phyloP scores from a whole-genome alignment of 2,797 vertebrate species.

The Cirrhinus molitorella region DNA sequence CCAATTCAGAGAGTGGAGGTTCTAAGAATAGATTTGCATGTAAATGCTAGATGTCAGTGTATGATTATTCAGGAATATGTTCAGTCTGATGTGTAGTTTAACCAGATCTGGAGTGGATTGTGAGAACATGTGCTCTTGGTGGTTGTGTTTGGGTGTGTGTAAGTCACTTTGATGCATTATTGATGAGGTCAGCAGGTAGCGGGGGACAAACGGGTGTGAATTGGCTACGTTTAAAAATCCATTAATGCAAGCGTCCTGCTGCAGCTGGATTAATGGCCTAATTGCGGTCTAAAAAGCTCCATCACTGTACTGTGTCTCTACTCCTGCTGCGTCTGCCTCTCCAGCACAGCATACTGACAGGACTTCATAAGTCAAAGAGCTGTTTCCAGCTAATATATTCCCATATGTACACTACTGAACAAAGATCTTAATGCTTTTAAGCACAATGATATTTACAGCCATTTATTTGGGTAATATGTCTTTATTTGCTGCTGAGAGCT shows the following conservation, averaged over 20 bases:
- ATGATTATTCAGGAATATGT: neutral
- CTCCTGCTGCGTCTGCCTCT: neutral
- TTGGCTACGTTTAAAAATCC: conserved; percentile 28
- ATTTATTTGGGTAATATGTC: neutral
- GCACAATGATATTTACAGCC: neutral
- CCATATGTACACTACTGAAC: neutral
- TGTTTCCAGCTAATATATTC: neutral
- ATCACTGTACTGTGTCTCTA: neutral
- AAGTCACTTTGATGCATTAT: conserved; percentile 51
- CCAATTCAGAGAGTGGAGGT: neutral
- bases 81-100: neutral
- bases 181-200: conserved; percentile 46
- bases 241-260: conserved; percentile 20
- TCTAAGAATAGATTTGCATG: too few species aligned
- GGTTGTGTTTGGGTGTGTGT: conserved; percentile 32
- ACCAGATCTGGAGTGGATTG: neutral
- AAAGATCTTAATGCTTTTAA: neutral
- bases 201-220: conserved; percentile 23
- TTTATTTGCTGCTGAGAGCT: neutral
- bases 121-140: neutral
- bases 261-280: conserved; percentile 45
- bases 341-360: neutral
- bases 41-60: neutral
- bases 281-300: conserved; percentile 39
- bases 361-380: conserved; percentile 6